Evolutionary conservation across 2,113 vertebrate genomes (phyloP), one percentile per base, ranked within the genome.

Genomic region (Lipophrys pholis): DNA sequence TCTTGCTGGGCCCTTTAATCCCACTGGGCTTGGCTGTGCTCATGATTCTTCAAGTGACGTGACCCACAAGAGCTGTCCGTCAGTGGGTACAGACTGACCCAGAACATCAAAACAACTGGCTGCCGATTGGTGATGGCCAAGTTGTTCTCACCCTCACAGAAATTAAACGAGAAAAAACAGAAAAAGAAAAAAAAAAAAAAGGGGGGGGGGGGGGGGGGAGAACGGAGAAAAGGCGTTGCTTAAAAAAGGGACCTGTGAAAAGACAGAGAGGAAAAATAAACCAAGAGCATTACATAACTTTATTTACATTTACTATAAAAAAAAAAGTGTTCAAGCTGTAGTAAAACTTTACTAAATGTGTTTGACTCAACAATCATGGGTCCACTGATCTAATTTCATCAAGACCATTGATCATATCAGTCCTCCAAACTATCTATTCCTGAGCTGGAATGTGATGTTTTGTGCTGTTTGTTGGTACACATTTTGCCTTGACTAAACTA

Each of bases 1-100:
- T 97, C 92, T 96, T 99, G 81, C 94, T 96, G 57, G 98, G 98
- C 81, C 93, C 95, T 89, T 99, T 99, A 16, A 99, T 95, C 86
- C 97, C 96, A 53, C 95, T 99, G 52, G 97, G 90, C 70, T 98
- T 99, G n/a, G 96, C 92, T 87, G 95, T 89, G 88, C 96, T 99
- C 97, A 99, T 99, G 77, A 74, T 92, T 87, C 63, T 89, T 91
- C 87, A 61, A 70, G 73, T 83, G 49, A 69, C 67, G 12, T 62
- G 69, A 55, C 82, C 76, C 82, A 76, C 62, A 83, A 85, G 53
- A 80, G 85, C 35, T 59, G 81, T 90, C 87, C 36, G 82, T 77
- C 76, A 56, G 68, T 81, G 86, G 80, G 82, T 70, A 55, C 76
- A 57, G 46, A 58, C 71, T 76, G 63, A 80, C 74, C 85, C 81